Evolutionary conservation across 2,888 invertebrate species (phyloP).

Genomic region (Apotomis capreana): DNA sequence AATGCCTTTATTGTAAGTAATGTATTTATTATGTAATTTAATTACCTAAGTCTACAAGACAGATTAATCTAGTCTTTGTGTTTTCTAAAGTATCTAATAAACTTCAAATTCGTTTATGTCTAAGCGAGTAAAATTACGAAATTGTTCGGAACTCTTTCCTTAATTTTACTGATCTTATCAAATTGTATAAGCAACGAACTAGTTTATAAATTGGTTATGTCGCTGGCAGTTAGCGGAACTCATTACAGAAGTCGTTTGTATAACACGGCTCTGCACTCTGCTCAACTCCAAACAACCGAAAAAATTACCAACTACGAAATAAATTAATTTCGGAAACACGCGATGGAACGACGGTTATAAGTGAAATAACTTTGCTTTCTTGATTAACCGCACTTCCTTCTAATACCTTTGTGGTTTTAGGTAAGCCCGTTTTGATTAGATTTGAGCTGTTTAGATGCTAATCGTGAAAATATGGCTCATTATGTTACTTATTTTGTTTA

Average conservation of each 20-base stretch:
- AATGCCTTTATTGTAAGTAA: not conserved
- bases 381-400: constrained; percentile 64
- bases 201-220: constrained; percentile 63
- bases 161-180: constrained; percentile 52
- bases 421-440: constrained; percentile 63
- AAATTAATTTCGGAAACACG: constrained; percentile 79
- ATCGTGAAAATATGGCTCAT: constrained; percentile 55
- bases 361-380: constrained; percentile 69
- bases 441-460: constrained; percentile 52
- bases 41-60: not conserved
- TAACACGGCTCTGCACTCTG: constrained; percentile 66
- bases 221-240: constrained; percentile 65
- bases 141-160: constrained; percentile 43
- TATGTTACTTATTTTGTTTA: constrained; percentile 10
- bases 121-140: constrained; percentile 41
- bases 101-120: constrained; percentile 23
- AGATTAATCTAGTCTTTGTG: not conserved
- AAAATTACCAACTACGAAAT: constrained; percentile 62
- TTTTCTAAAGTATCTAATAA: constrained; percentile 13
- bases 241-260: constrained; percentile 66
- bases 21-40: not conserved
- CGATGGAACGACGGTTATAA: constrained; percentile 70
- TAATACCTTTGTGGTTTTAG: constrained; percentile 66
- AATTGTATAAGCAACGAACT: constrained; percentile 48
- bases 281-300: constrained; percentile 50